Evolutionary conservation across 2,797 vertebrate genomes (phyloP), one percentile per base, ranked within the genome.

Genomic region (Spinus pinus): DNA sequence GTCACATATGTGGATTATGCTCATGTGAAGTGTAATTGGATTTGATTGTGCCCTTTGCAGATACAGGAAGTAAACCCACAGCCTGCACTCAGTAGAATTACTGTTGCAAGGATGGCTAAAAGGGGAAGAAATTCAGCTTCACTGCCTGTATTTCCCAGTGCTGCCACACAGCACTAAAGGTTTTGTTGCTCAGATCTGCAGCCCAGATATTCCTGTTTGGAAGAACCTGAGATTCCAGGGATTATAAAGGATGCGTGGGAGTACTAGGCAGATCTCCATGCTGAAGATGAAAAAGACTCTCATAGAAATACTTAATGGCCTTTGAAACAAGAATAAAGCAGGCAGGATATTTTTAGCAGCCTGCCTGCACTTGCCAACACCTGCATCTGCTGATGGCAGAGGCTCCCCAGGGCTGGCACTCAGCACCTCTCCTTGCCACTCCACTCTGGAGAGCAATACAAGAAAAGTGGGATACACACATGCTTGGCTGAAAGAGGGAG

Each of bases 281-380:
- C 54, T 11, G 70, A 81, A 96, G 95, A 93, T 95, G 91, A 95
- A 96, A 95, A 92, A 93, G 69, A 46, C 87, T 92, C 84, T 72
- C 53, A 46, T 0, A 85, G 93, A 94, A 95, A 91, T 78, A 82
- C 69, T 83, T 90, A 83, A 91, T 92, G 86, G 92, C 41, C 85
- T 96, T 95, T 96, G 89, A 97, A 95, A 73, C 65, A 88, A 81
- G 92, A 96, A 94, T 83, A 95, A 95, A 95, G 91, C 87, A 62
- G 0, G 4, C 15, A 9, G 70, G 91, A 84, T 96, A 97, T 97
- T 96, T 96, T 97, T 95, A 95, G 96, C 83, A 94, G 61, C 66
- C 72, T 2, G 50, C 37, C 65, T 56, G 91, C 87, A 62, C 92
- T 89, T 92, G 88, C 90, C 94, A 97, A 89, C 94, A 96, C 90